Base-by-base conservation (phyloP, 2,888 invertebrate genomes). In the Camponotus fellah region DNA sequence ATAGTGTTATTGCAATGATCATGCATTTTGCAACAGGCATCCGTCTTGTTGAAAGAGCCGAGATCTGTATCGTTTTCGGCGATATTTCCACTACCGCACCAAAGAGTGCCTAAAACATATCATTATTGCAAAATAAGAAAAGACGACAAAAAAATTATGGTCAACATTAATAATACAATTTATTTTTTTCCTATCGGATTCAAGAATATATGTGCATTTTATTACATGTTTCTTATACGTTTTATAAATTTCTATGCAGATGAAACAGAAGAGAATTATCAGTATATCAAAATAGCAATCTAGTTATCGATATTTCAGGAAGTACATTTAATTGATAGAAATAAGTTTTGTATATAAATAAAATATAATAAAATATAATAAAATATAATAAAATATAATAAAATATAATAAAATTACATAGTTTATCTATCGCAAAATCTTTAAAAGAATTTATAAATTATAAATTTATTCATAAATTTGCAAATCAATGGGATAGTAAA, bases 61-160 rank as follows among this genome's bases (percentile, higher is more conserved):
- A 97, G 93, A 88, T 97, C 96, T 2, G 95, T 95, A 21, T 95
- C 94, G 5, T 95, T 95, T 12, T 95, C 94, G 0, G 97, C 96
- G 0, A 95, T 95, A 89, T 96, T 96, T 0, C 97, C 97, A 74
- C 96, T 96, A 0, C 97, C 97, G 90, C 97, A 97, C 97, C 97
- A 97, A 12, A 96, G 96, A 0, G 97, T 97, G 10, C 97, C 97
- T 96, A 66, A 14, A 53, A 26, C 56, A 46, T 10, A 80, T 80
- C 10, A 10, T 71, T 14, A 46, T 46, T 21, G 12, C 12, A 6
- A 0, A 32, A 43, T 53, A 1, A 34, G 58, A 17, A 4, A 71
- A 26, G 43, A 46, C 0, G 3, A 21, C 5, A 26, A 21, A 10
- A 49, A 32, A 32, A 0, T 6, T 2, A 26, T 0, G 58, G 14